phyloP scores from a whole-genome alignment of 2,113 vertebrate species.

The Nothobranchius furzeri region DNA sequence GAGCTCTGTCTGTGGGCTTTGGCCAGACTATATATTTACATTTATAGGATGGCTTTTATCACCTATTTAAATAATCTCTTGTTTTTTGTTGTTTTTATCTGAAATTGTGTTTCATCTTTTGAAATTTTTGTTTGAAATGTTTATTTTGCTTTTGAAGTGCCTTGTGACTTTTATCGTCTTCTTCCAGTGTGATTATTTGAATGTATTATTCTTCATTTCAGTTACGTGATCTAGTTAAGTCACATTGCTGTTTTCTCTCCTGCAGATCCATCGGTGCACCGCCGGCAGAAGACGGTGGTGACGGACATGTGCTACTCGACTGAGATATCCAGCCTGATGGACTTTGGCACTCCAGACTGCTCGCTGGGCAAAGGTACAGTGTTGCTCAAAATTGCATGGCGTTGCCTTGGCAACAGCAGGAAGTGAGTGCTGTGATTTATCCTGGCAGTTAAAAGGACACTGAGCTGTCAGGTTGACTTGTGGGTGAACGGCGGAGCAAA shows the following conservation, averaged over 20 bases:
- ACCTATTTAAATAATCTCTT: too few relatives aligned
- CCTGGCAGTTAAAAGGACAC: constrained; percentile 58
- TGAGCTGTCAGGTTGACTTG: constrained; percentile 41
- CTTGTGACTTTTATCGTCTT: too few relatives aligned
- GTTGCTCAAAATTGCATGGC: constrained; percentile 21
- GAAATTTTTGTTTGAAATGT: too few relatives aligned
- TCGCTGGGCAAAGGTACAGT: constrained; percentile 79
- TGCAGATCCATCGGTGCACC: constrained; percentile 74
- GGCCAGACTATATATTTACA: too few relatives aligned
- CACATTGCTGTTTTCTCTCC: neutral
- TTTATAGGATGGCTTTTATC: too few relatives aligned
- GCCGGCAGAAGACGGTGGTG: constrained; percentile 76
- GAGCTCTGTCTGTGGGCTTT: too few relatives aligned
- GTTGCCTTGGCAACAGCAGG: constrained; percentile 66
- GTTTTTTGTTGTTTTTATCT: too few relatives aligned
- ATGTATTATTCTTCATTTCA: too few relatives aligned
- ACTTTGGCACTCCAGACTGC: constrained; percentile 78
- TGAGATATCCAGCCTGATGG: constrained; percentile 80
- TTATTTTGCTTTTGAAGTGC: too few relatives aligned
- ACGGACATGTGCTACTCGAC: constrained; percentile 79
- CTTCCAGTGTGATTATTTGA: too few relatives aligned
- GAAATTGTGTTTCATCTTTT: too few relatives aligned
- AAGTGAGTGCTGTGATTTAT: constrained; percentile 51
- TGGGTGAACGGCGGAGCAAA: constrained; percentile 51
- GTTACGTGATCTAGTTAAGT: neutral